phyloP scores from a whole-genome alignment of 1,140 invertebrate species.

The Nasonia longicornis region DNA sequence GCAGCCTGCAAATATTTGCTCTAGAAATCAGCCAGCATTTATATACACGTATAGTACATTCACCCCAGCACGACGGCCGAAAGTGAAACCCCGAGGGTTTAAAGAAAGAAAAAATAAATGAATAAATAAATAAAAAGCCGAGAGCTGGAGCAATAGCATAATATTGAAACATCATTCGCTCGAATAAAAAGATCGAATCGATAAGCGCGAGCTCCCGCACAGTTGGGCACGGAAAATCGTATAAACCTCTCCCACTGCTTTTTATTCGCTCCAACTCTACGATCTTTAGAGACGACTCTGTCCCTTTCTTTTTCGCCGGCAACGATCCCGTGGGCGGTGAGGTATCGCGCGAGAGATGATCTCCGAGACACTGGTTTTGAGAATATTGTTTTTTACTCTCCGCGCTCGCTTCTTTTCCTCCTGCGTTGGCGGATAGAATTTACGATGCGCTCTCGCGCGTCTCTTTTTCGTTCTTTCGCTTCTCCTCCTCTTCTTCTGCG shows the following conservation, averaged over 20 bases:
- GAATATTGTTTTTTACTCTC: slow-evolving; percentile 24
- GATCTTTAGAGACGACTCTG: neutral
- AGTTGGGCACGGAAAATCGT: neutral
- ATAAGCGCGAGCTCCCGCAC: neutral
- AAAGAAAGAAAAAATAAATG: neutral
- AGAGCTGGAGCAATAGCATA: neutral
- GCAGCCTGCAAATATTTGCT: neutral
- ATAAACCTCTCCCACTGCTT: neutral
- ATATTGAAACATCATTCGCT: neutral
- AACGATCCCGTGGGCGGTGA: neutral
- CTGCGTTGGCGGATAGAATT: neutral
- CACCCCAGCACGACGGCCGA: neutral
- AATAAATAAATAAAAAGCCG: neutral
- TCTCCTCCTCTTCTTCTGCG: neutral
- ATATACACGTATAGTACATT: neutral
- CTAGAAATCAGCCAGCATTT: neutral
- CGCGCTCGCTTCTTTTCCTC: neutral
- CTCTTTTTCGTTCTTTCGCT: neutral
- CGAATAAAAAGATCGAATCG: neutral
- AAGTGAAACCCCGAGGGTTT: neutral
- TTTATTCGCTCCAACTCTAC: slow-evolving; percentile 3
- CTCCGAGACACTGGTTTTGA: slow-evolving; percentile 7
- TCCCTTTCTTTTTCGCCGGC: neutral
- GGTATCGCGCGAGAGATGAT: slow-evolving; percentile 3
- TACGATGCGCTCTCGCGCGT: neutral